These are phyloP conservation scores for Drosophila biarmipes DNA, from an alignment of 1,140 invertebrate species.

Conservation along the genomic window DNA sequence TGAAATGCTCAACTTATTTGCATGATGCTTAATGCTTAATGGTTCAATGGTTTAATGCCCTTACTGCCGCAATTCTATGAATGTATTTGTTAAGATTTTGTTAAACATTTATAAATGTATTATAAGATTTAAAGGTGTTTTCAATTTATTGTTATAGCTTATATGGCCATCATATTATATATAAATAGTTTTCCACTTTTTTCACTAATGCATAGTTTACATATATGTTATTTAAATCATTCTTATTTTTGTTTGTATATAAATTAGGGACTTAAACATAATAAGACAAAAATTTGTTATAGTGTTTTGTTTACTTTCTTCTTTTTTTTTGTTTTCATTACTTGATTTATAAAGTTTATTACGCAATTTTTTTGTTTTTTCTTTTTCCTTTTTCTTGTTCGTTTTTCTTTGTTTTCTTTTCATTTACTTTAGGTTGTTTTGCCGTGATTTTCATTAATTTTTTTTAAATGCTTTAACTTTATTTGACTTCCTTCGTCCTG, in stretches of 20 bases:
- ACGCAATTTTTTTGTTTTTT: conserved; percentile 58
- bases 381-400: conserved; percentile 50
- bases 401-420: conserved; percentile 51
- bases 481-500: conserved; percentile 53
- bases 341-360: conserved; percentile 59
- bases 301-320: conserved; percentile 59
- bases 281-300: conserved; percentile 80
- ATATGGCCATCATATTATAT: conserved; percentile 79
- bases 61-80: conserved; percentile 71
- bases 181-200: conserved; percentile 74
- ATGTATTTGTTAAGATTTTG: conserved; percentile 74
- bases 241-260: conserved; percentile 79
- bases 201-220: conserved; percentile 73
- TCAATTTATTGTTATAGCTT: conserved; percentile 80
- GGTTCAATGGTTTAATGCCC: conserved; percentile 51
- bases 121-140: conserved; percentile 75
- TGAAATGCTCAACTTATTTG: conserved; percentile 43
- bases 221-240: conserved; percentile 76
- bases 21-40: too few relatives aligned
- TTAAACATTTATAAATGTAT: conserved; percentile 79
- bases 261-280: conserved; percentile 80
- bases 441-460: conserved; percentile 58
- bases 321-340: too few relatives aligned
- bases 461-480: conserved; percentile 80
- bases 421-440: conserved; percentile 48